phyloP scores from a whole-genome alignment of 2,113 vertebrate species.

The Alces alces region DNA sequence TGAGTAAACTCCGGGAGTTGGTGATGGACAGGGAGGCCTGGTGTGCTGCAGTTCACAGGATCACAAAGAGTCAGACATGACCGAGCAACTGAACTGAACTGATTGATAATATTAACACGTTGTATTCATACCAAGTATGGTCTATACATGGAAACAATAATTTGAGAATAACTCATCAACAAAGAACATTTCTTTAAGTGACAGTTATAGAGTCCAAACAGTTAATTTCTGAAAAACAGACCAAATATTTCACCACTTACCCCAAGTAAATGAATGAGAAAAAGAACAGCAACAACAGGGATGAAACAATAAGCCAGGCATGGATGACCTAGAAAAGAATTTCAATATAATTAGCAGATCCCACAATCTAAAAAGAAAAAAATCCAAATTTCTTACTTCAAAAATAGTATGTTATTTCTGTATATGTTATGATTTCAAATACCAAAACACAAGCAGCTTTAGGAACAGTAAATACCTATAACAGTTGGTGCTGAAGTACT shows the following conservation, averaged over 20 bases:
- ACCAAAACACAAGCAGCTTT: not conserved
- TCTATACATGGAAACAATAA: not conserved
- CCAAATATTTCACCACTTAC: slow-evolving; percentile 82
- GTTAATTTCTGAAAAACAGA: not conserved
- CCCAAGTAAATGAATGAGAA: slow-evolving; percentile 99
- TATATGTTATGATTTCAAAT: not conserved
- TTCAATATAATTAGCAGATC: slow-evolving; percentile 27
- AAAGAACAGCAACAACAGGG: slow-evolving; percentile 96
- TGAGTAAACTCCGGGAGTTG: not conserved
- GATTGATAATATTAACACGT: not conserved
- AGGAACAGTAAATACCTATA: not conserved
- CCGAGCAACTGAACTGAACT: not conserved
- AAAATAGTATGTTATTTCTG: not conserved
- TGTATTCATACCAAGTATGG: not conserved
- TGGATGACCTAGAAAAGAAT: slow-evolving; percentile 90
- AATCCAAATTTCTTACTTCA: not conserved
- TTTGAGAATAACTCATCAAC: not conserved
- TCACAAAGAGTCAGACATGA: not conserved
- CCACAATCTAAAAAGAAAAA: not conserved
- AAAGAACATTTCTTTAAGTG: slow-evolving; percentile 3
- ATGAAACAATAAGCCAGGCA: slow-evolving; percentile 98
- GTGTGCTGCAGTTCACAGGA: not conserved
- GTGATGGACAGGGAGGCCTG: not conserved
- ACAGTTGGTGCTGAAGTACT: not conserved
- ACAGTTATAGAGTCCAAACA: not conserved